Conservation (phyloP, 1,140 invertebrate species). For the Orchesella cincta region DNA sequence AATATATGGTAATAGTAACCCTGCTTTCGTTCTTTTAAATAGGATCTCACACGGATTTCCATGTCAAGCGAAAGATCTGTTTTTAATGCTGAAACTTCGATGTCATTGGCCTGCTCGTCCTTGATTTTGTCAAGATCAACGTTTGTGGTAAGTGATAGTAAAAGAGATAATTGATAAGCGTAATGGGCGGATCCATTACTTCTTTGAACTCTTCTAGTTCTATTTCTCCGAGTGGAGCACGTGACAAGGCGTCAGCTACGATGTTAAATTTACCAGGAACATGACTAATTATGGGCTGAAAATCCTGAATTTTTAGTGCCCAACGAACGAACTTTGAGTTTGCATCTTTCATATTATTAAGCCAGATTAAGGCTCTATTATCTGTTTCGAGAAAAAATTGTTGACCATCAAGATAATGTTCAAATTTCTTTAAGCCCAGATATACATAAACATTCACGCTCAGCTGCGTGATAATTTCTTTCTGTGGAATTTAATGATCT, state of each 20-base stretch:
- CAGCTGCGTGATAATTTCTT: conserved; percentile 34
- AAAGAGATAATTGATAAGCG: neutral
- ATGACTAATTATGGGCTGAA: conserved; percentile 48
- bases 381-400: conserved; percentile 27
- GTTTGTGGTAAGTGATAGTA: neutral
- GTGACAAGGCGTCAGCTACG: conserved; percentile 53
- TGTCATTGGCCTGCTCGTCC: neutral
- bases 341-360: conserved; percentile 3
- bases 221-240: neutral
- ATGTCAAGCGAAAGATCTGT: neutral
- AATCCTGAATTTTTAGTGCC: conserved; percentile 30
- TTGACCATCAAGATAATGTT: conserved; percentile 13
- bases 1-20: conserved; percentile 20
- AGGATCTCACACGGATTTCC: neutral
- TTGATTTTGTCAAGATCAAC: neutral
- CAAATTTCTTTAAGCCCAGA: conserved; percentile 25
- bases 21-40: neutral
- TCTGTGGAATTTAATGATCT: conserved; percentile 33
- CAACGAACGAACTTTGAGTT: conserved; percentile 11
- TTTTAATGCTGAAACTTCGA: neutral
- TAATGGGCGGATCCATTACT: neutral
- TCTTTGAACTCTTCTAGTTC: neutral
- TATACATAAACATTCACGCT: conserved; percentile 16
- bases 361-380: conserved; percentile 6
- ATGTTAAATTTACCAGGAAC: conserved; percentile 51